Evolutionary conservation across 2,797 vertebrate genomes (phyloP), one percentile per base, ranked within the genome.

Genomic region (Rallus crepitans): DNA sequence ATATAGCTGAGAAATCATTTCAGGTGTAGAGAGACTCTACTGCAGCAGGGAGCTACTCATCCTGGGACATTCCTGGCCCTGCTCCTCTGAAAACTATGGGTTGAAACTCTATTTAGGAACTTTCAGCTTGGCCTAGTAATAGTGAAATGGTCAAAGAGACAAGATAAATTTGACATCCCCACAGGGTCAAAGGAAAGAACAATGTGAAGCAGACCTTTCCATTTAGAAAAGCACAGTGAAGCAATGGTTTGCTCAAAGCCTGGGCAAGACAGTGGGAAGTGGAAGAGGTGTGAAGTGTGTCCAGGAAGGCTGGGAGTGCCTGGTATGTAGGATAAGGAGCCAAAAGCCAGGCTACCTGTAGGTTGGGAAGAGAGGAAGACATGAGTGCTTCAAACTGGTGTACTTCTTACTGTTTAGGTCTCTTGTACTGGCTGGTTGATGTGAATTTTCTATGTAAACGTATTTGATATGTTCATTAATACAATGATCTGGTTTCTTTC

Each of bases 121-220:
- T 59, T 61, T 8, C 14, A 55, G 0, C 1, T 1, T 37, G 28
- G 8, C 25, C 17, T 12, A 16, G 15, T 30, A 6, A 50, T 14
- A 35, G 50, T 72, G 75, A 59, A 89, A 45, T 45, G 14, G 8
- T 53, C 37, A 55, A 35, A 93, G 70, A 31, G 15, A 35, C 15
- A 40, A 40, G 21, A 47, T 2, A 3, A 55, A 55, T 12, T 13
- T 39, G 63, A 30, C 12, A 4, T 3, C 17, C 3, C 15, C 12
- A 20, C 2, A 16, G 53, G n/a, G 9, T 56, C 50, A 27, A 27
- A 37, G 64, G 72, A 35, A 40, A 40, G n/a, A 59, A 15, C 7
- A 31, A 18, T 31, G 20, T 1, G 3, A 81, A 75, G 13, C 9
- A 47, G 76, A 31, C 20, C 2, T n/a, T 83, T 47, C 30, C 4